phyloP scores from a whole-genome alignment of 1,140 invertebrate species.

The Trissolcus basalis region DNA sequence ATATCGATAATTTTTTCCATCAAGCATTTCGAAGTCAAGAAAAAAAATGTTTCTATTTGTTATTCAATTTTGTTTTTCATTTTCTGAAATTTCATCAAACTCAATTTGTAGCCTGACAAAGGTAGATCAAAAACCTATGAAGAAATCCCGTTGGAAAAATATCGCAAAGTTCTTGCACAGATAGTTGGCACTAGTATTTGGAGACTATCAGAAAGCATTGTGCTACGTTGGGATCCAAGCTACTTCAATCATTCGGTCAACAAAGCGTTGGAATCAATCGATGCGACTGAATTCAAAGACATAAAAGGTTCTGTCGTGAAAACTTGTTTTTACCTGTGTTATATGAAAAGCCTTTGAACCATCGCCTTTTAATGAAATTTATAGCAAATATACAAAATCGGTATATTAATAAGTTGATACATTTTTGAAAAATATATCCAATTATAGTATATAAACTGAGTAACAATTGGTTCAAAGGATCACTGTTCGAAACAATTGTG shows the following conservation, averaged over 20 bases:
- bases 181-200: slow-evolving; percentile 66
- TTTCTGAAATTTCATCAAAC: too few relatives aligned
- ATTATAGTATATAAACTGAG: too few relatives aligned
- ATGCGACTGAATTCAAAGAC: slow-evolving; percentile 37
- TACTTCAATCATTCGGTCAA: slow-evolving; percentile 61
- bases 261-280: slow-evolving; percentile 50
- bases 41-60: too few relatives aligned
- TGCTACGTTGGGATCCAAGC: slow-evolving; percentile 68
- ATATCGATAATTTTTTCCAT: background rate
- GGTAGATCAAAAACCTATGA: slow-evolving; percentile 5
- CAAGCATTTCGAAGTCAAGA: too few relatives aligned
- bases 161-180: slow-evolving; percentile 62
- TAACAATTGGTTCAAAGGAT: background rate
- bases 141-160: slow-evolving; percentile 27
- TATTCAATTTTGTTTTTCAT: too few relatives aligned
- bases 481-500: background rate
- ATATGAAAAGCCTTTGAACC: background rate
- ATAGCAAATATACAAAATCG: too few relatives aligned
- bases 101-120: background rate
- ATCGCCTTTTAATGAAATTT: too few relatives aligned
- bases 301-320: slow-evolving; percentile 61
- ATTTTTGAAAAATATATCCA: too few relatives aligned
- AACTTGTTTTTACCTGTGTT: background rate
- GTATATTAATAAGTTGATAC: too few relatives aligned
- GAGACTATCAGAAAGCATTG: slow-evolving; percentile 69